Base-by-base conservation (phyloP, 2,113 vertebrate genomes). In the Taxidea taxus region DNA sequence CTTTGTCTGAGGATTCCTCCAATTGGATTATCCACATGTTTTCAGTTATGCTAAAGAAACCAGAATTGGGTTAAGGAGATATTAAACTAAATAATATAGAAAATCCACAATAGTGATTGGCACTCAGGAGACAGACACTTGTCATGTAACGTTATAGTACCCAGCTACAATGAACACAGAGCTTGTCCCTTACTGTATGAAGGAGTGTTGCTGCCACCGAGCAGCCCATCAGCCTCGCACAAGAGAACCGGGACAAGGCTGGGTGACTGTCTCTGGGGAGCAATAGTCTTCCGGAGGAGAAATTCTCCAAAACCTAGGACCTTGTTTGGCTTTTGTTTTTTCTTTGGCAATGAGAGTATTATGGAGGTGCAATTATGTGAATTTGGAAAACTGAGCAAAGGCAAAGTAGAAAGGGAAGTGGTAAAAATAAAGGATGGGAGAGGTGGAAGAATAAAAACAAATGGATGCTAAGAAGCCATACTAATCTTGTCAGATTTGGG, bases 281-380 rank as follows among this genome's bases (percentile, higher is more conserved):
- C 25, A 29, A 37, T 0, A 34, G 8, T 89, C 9, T 27, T 37
- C 13, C 58, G 75, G 49, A 20, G 42, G 74, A 83, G 60, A 84
- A 77, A 87, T 8, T 83, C 44, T 62, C 37, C 39, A 14, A 18
- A 80, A 90, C 11, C 29, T 31, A 82, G 20, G 31, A 4, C 20
- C 44, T 87, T 80, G 9, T 54, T 91, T 77, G 64, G 37, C 13
- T 96, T 74, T 75, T 74, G 44, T 29, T 91, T 91, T 88, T 82
- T 56, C 39, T 47, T 60, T 87, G 39, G 25, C 23, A 78, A 34
- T 78, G 23, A 68, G 49, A 62, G 39, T 64, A 64, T 56, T 70
- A 80, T 72, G 39, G n/a, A 84, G 81, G 60, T 34, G 27, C 96
- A 90, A 88, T 91, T 78, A 80, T 75, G 31, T 64, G 85, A 95